Conservation (phyloP, 2,888 invertebrate species). For the Ennomos erosarius region DNA sequence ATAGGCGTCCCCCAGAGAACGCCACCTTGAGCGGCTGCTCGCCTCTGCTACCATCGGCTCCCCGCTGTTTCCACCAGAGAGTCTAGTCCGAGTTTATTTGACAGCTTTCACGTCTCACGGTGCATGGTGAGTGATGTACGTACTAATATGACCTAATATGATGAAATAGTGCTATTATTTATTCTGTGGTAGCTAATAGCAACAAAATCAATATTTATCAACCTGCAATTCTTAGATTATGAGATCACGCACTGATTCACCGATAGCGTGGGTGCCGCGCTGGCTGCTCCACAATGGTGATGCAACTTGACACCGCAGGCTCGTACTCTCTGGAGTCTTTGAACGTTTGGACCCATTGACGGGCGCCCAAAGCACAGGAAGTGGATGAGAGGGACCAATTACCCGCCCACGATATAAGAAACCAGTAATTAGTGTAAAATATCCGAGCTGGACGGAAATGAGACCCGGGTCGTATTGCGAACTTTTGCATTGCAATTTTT, state of each 20-base stretch:
- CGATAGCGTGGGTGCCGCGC: conserved; percentile 69
- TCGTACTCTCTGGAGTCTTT: conserved; percentile 65
- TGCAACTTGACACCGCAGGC: conserved; percentile 72
- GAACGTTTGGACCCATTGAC: conserved; percentile 59
- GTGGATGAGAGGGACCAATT: conserved; percentile 80
- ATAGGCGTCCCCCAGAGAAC: too few relatives aligned
- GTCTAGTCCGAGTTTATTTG: too few relatives aligned
- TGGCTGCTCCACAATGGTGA: conserved; percentile 65
- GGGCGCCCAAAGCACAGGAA: conserved; percentile 79
- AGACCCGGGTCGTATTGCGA: conserved; percentile 39
- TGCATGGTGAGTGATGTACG: too few relatives aligned
- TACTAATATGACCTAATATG: too few relatives aligned
- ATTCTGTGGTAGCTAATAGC: conserved; percentile 3
- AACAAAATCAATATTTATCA: conserved; percentile 29
- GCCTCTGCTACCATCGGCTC: too few relatives aligned
- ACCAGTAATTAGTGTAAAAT: conserved; percentile 82
- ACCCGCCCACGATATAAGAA: conserved; percentile 81
- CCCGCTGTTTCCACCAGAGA: too few relatives aligned
- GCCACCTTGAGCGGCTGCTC: too few relatives aligned
- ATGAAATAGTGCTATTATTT: too few relatives aligned
- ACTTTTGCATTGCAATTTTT: conserved; percentile 26
- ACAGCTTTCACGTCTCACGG: too few relatives aligned
- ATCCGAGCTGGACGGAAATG: conserved; percentile 73
- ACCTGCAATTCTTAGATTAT: conserved; percentile 46
- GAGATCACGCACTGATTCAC: conserved; percentile 45